Conservation (phyloP, 2,888 invertebrate genomes). For the Rhingia rostrata region DNA sequence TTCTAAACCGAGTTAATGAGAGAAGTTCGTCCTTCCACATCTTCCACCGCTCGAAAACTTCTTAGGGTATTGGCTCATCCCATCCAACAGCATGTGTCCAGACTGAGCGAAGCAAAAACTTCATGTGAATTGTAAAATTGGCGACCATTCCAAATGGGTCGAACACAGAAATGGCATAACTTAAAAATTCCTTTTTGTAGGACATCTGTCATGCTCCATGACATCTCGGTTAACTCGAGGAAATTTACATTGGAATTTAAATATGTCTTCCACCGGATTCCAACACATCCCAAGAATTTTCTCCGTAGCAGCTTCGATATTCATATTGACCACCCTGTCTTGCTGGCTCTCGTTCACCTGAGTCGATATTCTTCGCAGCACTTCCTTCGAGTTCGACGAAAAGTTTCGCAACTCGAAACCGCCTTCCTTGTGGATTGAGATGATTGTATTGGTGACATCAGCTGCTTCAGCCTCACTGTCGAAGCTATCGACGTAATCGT, state of each 20-base stretch:
- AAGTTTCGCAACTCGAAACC: conserved; percentile 5
- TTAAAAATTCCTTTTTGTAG: too few relatives aligned
- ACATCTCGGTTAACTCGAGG: too few relatives aligned
- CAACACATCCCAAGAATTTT: too few relatives aligned
- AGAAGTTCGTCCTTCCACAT: conserved; percentile 1
- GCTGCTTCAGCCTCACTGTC: conserved; percentile 20
- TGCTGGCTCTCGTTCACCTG: too few relatives aligned
- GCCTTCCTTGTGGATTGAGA: background rate
- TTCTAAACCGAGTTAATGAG: background rate
- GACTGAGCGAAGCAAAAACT: conserved; percentile 7
- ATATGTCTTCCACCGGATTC: too few relatives aligned
- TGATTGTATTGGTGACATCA: background rate
- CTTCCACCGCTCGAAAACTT: conserved; percentile 11
- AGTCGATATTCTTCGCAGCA: background rate
- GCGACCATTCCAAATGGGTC: background rate
- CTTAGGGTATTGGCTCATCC: conserved; percentile 28
- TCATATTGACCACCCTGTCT: too few relatives aligned
- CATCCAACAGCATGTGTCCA: conserved; percentile 9
- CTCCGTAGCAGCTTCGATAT: too few relatives aligned
- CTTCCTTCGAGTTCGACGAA: conserved; percentile 29
- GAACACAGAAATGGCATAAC: too few relatives aligned
- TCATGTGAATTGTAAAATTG: conserved; percentile 20
- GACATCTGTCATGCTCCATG: too few relatives aligned
- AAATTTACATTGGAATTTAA: too few relatives aligned
- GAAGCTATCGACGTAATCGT: too few relatives aligned